Evolutionary conservation across 2,888 invertebrate species (phyloP).

Genomic region (Cylindroiulus punctatus): DNA sequence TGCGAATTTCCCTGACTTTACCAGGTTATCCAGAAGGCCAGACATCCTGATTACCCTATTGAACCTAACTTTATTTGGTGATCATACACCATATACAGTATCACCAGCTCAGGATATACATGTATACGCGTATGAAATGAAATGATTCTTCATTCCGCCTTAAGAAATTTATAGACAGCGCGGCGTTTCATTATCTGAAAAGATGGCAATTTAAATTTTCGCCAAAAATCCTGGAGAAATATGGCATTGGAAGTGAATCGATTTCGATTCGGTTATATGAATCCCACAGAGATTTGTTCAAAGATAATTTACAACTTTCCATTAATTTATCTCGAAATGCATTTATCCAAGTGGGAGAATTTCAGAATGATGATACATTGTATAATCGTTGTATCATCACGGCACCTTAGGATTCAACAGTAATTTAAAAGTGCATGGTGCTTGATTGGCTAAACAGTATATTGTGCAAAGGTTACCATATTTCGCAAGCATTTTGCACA

Average conservation of each 20-base stretch:
- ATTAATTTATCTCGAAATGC: neutral
- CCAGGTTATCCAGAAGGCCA: too few species aligned
- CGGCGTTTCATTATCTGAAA: neutral
- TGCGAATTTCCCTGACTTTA: too few species aligned
- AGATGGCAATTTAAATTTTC: neutral
- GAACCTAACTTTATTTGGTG: too few species aligned
- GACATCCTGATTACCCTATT: too few species aligned
- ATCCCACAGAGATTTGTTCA: neutral
- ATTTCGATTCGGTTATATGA: neutral
- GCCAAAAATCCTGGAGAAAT: neutral
- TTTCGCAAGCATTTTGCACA: neutral
- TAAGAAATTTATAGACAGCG: too few species aligned
- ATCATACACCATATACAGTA: too few species aligned
- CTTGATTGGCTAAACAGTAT: constrained; percentile 6
- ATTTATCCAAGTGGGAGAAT: neutral
- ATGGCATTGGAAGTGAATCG: neutral
- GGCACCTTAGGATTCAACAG: neutral
- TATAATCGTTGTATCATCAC: too few species aligned
- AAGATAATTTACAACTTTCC: constrained; percentile 22
- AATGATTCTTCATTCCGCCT: neutral
- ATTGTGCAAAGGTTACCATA: neutral
- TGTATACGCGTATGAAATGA: too few species aligned
- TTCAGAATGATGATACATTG: neutral
- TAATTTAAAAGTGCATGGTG: neutral
- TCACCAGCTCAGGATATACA: neutral